These are phyloP conservation scores for Phoxinus dragarum DNA, from an alignment of 2,797 vertebrate species.

Conservation along the genomic window DNA sequence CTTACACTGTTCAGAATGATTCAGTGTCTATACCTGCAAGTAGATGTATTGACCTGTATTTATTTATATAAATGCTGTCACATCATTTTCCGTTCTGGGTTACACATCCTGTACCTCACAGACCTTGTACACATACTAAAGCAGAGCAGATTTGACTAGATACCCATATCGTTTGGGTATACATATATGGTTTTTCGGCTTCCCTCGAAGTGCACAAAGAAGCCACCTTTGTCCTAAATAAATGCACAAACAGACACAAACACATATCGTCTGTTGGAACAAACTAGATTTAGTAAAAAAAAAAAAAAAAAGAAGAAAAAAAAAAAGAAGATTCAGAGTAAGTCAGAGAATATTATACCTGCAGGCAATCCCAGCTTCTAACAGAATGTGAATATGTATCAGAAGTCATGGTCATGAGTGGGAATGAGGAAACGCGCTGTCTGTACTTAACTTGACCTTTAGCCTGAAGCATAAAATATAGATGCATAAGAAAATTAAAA, in stretches of 20 bases:
- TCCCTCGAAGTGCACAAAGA: neutral
- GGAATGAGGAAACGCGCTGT: neutral
- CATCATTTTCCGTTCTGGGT: neutral
- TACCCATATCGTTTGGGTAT: neutral
- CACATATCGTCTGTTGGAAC: neutral
- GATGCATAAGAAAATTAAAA: conserved; percentile 6
- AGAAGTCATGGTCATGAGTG: conserved; percentile 9
- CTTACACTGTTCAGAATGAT: conserved; percentile 8
- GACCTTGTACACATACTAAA: neutral
- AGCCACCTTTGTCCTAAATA: neutral
- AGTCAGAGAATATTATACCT: conserved; percentile 16
- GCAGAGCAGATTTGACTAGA: neutral
- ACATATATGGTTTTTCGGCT: neutral
- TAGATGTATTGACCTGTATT: conserved; percentile 34
- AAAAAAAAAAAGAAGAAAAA: too few species aligned
- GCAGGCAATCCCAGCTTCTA: conserved; percentile 7
- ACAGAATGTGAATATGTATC: conserved; percentile 5
- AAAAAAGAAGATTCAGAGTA: neutral
- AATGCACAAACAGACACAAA: neutral
- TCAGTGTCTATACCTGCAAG: conserved; percentile 34
- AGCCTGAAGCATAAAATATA: conserved; percentile 7
- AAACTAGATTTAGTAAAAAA: conserved; percentile 15
- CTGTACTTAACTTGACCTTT: conserved; percentile 8
- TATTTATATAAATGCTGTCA: conserved; percentile 15
- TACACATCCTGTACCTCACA: neutral